A percentile compares a stretch with the other conserved stretches of the same genome.
Conservation (phyloP, 2,888 invertebrate species). For the Drosophila gaucha region DNA sequence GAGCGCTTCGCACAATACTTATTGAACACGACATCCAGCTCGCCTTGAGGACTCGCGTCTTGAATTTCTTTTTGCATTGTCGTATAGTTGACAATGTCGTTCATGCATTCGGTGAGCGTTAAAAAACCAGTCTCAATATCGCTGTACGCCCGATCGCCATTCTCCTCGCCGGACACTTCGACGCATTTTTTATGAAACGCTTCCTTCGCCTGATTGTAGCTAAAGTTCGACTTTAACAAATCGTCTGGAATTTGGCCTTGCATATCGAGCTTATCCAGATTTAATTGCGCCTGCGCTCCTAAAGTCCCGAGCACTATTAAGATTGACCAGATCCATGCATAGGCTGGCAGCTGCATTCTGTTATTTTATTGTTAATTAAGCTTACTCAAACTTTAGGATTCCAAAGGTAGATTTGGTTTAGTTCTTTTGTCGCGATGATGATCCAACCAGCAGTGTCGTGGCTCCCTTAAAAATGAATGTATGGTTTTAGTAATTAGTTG, state of each 20-base stretch:
- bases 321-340: conserved; percentile 25
- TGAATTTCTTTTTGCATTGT: conserved; percentile 88
- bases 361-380: conserved; percentile 22
- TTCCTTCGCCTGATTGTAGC: conserved; percentile 85
- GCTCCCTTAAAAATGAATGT: conserved; percentile 12
- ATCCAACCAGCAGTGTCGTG: conserved; percentile 19
- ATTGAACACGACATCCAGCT: conserved; percentile 89
- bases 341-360: conserved; percentile 38
- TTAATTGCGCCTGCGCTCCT: conserved; percentile 39
- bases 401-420: conserved; percentile 8
- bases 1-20: conserved; percentile 89
- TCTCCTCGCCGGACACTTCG: conserved; percentile 86
- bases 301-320: conserved; percentile 17
- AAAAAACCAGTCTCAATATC: conserved; percentile 85
- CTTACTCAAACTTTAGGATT: conserved; percentile 10
- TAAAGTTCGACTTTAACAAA: conserved; percentile 73
- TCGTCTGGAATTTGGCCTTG: conserved; percentile 74
- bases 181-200: conserved; percentile 88
- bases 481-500: conserved; percentile 16
- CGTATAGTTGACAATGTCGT: conserved; percentile 87
- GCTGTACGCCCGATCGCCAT: conserved; percentile 86
- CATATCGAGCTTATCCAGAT: conserved; percentile 64
- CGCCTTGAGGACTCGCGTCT: conserved; percentile 88
- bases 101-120: conserved; percentile 86
- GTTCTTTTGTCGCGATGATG: conserved; percentile 1